These are phyloP conservation scores for Vombatus ursinus DNA, from an alignment of 2,113 vertebrate genomes.

Conservation along the genomic window DNA sequence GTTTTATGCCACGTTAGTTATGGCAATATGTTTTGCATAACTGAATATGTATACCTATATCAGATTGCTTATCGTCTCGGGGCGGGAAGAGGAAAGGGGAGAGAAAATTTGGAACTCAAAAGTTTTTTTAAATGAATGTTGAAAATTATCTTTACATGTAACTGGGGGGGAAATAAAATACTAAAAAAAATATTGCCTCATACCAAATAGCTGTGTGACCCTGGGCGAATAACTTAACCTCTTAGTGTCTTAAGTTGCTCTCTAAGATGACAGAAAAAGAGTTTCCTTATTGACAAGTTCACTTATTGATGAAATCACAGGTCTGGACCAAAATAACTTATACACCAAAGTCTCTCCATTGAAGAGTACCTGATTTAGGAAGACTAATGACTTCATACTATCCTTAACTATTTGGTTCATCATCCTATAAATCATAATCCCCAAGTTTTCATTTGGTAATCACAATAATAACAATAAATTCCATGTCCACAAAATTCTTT, in stretches of 20 bases:
- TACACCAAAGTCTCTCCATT: not conserved
- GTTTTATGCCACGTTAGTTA: too few relatives aligned
- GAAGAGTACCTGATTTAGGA: not conserved
- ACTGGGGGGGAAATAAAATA: too few relatives aligned
- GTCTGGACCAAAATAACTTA: not conserved
- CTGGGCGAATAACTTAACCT: not conserved
- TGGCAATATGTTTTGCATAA: too few relatives aligned
- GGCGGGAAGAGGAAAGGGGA: too few relatives aligned
- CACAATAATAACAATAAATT: not conserved
- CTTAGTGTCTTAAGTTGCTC: not conserved
- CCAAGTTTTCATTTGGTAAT: not conserved
- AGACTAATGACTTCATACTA: not conserved
- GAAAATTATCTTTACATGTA: too few relatives aligned
- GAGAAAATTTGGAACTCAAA: too few relatives aligned
- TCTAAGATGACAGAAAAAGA: not conserved
- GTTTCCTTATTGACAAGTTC: not conserved
- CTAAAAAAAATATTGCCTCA: not conserved
- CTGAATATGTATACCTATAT: too few relatives aligned
- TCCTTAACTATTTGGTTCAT: not conserved
- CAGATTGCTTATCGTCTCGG: too few relatives aligned
- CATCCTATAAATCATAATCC: not conserved
- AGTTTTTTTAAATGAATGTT: too few relatives aligned
- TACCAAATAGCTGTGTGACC: not conserved
- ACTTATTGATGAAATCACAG: not conserved
- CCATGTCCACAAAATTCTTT: not conserved